phyloP scores from a whole-genome alignment of 2,888 invertebrate species.

The Eristalinus sepulchralis region DNA sequence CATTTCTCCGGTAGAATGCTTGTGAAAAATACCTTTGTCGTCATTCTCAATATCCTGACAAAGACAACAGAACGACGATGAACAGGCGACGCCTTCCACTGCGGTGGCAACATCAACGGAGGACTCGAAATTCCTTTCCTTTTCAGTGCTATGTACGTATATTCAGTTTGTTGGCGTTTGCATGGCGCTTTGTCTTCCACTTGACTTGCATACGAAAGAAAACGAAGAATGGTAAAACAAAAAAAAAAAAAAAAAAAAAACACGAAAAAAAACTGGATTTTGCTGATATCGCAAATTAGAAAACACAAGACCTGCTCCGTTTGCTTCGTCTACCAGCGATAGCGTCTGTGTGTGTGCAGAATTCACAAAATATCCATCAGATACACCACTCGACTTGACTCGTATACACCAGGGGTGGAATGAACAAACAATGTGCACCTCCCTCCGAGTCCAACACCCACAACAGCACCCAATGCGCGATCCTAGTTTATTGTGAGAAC shows the following conservation, averaged over 20 bases:
- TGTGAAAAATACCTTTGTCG: conserved; percentile 62
- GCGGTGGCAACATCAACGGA: conserved; percentile 31
- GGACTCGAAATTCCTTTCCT: conserved; percentile 52
- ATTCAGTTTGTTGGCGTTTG: conserved; percentile 37
- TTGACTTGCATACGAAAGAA: conserved; percentile 36
- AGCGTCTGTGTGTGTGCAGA: conserved; percentile 47
- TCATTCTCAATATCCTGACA: conserved; percentile 56
- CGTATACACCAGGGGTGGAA: conserved; percentile 15
- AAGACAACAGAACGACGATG: conserved; percentile 32
- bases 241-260: conserved; percentile 13
- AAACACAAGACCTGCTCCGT: conserved; percentile 48
- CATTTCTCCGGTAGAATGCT: conserved; percentile 59
- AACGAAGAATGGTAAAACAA: background rate
- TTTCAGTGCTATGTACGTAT: conserved; percentile 20
- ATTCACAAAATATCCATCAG: conserved; percentile 68
- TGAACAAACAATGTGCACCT: conserved; percentile 41
- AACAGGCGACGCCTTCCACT: background rate
- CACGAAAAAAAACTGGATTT: conserved; percentile 40
- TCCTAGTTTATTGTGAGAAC: conserved; percentile 58
- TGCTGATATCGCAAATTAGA: conserved; percentile 70
- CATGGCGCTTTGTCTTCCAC: conserved; percentile 54
- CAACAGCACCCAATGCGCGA: conserved; percentile 37
- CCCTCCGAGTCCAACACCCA: conserved; percentile 4
- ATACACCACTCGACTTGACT: conserved; percentile 9
- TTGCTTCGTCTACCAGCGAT: conserved; percentile 34